Percentiles rank a stretch among this genome's conserved stretches.
phyloP scores from a whole-genome alignment of 2,113 vertebrate species.

The Solenodon paradoxus region DNA sequence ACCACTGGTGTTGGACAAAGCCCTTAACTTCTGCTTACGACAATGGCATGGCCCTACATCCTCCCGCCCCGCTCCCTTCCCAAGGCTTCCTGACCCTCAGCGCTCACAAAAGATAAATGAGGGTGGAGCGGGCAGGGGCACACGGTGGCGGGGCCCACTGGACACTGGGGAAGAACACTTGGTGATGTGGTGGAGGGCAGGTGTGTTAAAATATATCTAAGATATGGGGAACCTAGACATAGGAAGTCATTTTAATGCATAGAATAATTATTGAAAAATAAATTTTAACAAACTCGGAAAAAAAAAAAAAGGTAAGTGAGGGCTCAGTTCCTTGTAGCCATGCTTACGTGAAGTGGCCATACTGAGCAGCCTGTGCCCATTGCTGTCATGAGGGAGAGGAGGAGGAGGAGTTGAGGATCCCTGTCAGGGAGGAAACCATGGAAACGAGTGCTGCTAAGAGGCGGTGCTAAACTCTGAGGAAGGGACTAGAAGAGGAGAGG shows the following conservation, averaged over 20 bases:
- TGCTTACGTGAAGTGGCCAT: slow-evolving; percentile 84
- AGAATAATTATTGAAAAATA: too few relatives aligned
- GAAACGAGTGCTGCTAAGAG: slow-evolving; percentile 83
- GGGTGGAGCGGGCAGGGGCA: too few relatives aligned
- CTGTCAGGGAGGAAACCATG: slow-evolving; percentile 83
- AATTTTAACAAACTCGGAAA: too few relatives aligned
- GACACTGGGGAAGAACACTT: too few relatives aligned
- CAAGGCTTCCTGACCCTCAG: slow-evolving; percentile 9
- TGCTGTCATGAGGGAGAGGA: slow-evolving; percentile 80
- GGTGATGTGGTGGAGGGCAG: too few relatives aligned
- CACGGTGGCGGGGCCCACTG: too few relatives aligned
- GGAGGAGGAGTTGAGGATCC: slow-evolving; percentile 67
- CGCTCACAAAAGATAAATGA: slow-evolving; percentile 79
- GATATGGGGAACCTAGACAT: too few relatives aligned
- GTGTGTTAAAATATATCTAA: too few relatives aligned
- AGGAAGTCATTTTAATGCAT: too few relatives aligned
- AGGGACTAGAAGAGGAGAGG: slow-evolving; percentile 29
- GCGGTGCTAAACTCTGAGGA: slow-evolving; percentile 75
- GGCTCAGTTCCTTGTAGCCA: slow-evolving; percentile 83
- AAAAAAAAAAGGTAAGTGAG: slow-evolving; percentile 81
- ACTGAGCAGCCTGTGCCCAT: slow-evolving; percentile 80
- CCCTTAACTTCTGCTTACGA: background rate
- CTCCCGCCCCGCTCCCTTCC: background rate
- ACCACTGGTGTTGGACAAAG: background rate
- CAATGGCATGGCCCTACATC: too few relatives aligned